Evolutionary conservation across 1,140 invertebrate genomes (phyloP).

Genomic region (Batillaria attramentaria): DNA sequence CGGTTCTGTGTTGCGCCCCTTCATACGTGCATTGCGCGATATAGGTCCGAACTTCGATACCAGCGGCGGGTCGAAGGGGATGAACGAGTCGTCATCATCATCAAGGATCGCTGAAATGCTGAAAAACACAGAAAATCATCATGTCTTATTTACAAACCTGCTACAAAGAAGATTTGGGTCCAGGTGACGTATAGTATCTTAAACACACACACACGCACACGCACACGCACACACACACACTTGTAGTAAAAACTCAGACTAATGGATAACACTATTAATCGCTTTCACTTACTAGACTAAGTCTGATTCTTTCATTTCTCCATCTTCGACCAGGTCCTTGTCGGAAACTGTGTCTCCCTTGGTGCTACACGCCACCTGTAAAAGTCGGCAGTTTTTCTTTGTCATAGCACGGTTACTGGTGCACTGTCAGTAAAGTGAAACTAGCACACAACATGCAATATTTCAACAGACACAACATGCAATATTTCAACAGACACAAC

Average conservation of each 20-base stretch:
- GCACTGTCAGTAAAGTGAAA: too few species aligned
- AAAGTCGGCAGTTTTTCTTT: too few species aligned
- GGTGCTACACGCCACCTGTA: too few species aligned
- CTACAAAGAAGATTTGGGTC: too few species aligned
- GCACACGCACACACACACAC: not conserved
- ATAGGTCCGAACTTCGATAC: constrained; percentile 87
- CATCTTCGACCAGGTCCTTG: not conserved
- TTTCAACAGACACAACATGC: too few species aligned
- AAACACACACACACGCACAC: not conserved
- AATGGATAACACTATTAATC: not conserved
- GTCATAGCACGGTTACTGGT: too few species aligned
- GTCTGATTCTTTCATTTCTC: not conserved
- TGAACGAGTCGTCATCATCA: constrained; percentile 79
- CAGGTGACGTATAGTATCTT: too few species aligned
- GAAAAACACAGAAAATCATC: not conserved
- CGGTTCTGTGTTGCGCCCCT: constrained; percentile 63
- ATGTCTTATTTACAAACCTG: too few species aligned
- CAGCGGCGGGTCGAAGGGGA: constrained; percentile 82
- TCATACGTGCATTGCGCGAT: constrained; percentile 78
- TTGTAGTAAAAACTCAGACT: not conserved
- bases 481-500: too few species aligned
- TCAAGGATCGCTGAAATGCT: constrained; percentile 19
- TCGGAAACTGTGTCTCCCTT: not conserved
- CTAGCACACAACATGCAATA: too few species aligned
- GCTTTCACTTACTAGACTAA: not conserved